Percentiles rank a stretch among this genome's conserved stretches.
Evolutionary conservation across 2,113 vertebrate species (phyloP).

Genomic region (Marcusenius ussheri): DNA sequence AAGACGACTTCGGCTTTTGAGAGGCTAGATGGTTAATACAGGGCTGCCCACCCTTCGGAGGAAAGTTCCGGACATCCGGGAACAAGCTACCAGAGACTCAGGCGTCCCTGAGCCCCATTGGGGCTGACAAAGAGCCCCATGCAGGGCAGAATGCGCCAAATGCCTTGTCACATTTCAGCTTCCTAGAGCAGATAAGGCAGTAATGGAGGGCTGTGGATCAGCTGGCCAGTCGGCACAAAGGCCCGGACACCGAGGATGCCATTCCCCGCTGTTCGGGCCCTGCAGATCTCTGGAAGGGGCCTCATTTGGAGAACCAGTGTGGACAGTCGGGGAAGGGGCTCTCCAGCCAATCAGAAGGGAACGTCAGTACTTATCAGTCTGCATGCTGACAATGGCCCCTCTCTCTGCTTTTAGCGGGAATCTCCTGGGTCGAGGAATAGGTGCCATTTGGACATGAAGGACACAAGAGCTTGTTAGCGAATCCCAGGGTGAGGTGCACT

Average conservation of each 20-base stretch:
- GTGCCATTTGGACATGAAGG: background rate
- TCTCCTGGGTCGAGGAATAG: background rate
- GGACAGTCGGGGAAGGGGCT: background rate
- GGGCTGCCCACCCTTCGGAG: background rate
- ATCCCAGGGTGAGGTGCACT: background rate
- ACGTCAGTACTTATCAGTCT: background rate
- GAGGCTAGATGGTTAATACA: background rate
- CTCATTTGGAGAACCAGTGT: background rate
- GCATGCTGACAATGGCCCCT: background rate
- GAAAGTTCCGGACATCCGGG: background rate
- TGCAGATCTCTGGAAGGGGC: background rate
- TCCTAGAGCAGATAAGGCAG: background rate
- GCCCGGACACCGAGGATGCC: too few relatives aligned
- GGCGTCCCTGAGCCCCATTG: background rate
- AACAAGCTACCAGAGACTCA: background rate
- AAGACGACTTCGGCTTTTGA: background rate
- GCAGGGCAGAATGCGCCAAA: background rate
- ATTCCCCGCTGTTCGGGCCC: background rate
- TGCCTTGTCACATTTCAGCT: background rate
- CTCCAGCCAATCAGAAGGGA: background rate
- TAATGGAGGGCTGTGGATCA: background rate
- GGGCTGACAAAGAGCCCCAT: background rate
- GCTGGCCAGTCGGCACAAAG: background rate
- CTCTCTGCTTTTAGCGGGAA: background rate
- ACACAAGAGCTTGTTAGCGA: background rate